These are phyloP conservation scores for Biston stratarius DNA, from an alignment of 2,888 invertebrate genomes.

Conservation along the genomic window DNA sequence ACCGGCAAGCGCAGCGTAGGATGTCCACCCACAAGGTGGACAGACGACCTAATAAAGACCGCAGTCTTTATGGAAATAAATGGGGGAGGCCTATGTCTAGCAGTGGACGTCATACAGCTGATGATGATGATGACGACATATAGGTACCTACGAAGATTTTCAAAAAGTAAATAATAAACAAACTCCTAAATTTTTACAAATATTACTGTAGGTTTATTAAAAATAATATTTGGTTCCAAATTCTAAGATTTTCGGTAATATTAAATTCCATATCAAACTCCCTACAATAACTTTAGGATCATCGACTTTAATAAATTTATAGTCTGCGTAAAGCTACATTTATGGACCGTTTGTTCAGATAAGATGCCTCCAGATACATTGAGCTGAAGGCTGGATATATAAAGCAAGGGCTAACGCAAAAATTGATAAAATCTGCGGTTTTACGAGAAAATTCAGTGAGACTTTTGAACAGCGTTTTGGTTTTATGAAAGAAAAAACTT, in stretches of 20 bases:
- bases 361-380: slow-evolving; percentile 30
- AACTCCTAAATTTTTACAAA: neutral
- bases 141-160: neutral
- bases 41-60: no score
- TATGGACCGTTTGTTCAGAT: slow-evolving; percentile 36
- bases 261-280: slow-evolving; percentile 26
- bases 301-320: slow-evolving; percentile 32
- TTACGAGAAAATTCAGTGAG: slow-evolving; percentile 10
- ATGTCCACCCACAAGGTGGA: no score
- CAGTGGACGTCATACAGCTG: no score
- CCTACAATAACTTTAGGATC: slow-evolving; percentile 23
- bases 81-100: no score
- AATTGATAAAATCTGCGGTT: slow-evolving; percentile 30
- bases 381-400: slow-evolving; percentile 25
- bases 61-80: no score
- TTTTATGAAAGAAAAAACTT: slow-evolving; percentile 18
- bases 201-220: neutral
- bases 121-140: no score
- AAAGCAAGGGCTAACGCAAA: slow-evolving; percentile 23
- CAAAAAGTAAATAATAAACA: neutral
- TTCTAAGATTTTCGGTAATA: neutral
- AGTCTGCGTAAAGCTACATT: slow-evolving; percentile 34
- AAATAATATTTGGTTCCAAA: neutral
- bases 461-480: slow-evolving; percentile 9
- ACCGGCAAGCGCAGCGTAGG: no score